Base-by-base conservation (phyloP, 2,888 invertebrate genomes). In the Drosophila aldrichi region DNA sequence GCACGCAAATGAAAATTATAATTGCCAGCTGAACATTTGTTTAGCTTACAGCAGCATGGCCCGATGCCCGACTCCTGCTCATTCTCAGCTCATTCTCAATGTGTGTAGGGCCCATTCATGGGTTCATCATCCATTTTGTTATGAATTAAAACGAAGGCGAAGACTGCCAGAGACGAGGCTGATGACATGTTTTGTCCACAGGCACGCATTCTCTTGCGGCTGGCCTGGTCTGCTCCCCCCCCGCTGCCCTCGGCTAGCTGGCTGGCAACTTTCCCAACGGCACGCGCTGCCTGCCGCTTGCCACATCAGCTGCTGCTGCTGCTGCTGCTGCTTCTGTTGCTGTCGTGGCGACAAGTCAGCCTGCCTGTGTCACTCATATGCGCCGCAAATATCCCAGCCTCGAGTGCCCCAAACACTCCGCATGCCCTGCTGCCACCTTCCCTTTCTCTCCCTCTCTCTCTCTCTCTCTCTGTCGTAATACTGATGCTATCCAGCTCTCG, bases 181-280 rank as follows among this genome's bases (percentile, higher is more conserved):
- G 86, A 74, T 90, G 86, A 86, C 86, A 86, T 90, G 81, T 86
- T 86, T 88, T 90, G 89, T 86, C 86, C 86, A 86, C 86, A 86
- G 89, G 86, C 90, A 88, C 86, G 86, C 86, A 86, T 86, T 83
- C 84, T 86, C 79, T 79, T 81, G 88, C 70, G 88, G 75, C 72
- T 49, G 36, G 18, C 9, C 58, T 58, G 52, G 69, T 61, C 82
- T 61, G 66, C 56, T 34, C 32, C 44, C 60, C 56, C 29, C 8
- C 10, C 67, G 54, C 49, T 64, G 59, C 16, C 46, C n/a, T n/a
- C 59, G 70, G 52, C 55, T 67, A 52, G 10, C 46, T 63, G 66
- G 66, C 66, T 86, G 85, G 87, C 86, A 86, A 88, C 63, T 86
- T 90, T 90, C 86, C 90, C 90, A 86, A 90, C 87, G 87, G 90